Evolutionary conservation across 2,888 invertebrate genomes (phyloP).

Genomic region (Sphaerophoria rueppellii): DNA sequence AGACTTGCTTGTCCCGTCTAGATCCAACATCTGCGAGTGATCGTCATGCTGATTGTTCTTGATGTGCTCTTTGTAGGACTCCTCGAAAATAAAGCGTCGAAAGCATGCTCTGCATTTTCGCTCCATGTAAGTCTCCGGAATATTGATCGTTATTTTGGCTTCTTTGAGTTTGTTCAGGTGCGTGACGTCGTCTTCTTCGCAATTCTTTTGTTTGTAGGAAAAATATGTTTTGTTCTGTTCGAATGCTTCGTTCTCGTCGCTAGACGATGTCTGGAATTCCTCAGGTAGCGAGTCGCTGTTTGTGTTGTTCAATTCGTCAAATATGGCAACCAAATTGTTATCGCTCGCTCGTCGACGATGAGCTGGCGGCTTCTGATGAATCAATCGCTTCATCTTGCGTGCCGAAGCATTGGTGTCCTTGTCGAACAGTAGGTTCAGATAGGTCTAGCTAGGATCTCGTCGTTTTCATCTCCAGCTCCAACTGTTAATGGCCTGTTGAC

Average conservation of each 20-base stretch:
- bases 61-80: slow-evolving; percentile 79
- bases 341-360: slow-evolving; percentile 42
- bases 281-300: slow-evolving; percentile 75
- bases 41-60: neutral
- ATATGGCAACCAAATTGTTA: slow-evolving; percentile 58
- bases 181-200: slow-evolving; percentile 81
- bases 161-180: slow-evolving; percentile 79
- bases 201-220: slow-evolving; percentile 80
- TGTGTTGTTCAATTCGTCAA: slow-evolving; percentile 52
- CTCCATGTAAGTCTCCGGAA: slow-evolving; percentile 81
- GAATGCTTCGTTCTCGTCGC: slow-evolving; percentile 78
- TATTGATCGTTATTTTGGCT: slow-evolving; percentile 79
- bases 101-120: slow-evolving; percentile 81
- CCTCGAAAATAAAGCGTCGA: slow-evolving; percentile 81
- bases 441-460: slow-evolving; percentile 75
- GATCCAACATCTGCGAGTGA: neutral
- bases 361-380: slow-evolving; percentile 35
- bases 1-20: neutral
- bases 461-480: slow-evolving; percentile 59
- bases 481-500: slow-evolving; percentile 80
- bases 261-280: slow-evolving; percentile 78
- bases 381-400: slow-evolving; percentile 39
- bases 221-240: slow-evolving; percentile 78
- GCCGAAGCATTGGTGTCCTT: slow-evolving; percentile 75
- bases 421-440: slow-evolving; percentile 78